A percentile compares a stretch with the other conserved stretches of the same genome.
phyloP scores from a whole-genome alignment of 2,888 invertebrate genomes.

The Drosophila nigricruria region DNA sequence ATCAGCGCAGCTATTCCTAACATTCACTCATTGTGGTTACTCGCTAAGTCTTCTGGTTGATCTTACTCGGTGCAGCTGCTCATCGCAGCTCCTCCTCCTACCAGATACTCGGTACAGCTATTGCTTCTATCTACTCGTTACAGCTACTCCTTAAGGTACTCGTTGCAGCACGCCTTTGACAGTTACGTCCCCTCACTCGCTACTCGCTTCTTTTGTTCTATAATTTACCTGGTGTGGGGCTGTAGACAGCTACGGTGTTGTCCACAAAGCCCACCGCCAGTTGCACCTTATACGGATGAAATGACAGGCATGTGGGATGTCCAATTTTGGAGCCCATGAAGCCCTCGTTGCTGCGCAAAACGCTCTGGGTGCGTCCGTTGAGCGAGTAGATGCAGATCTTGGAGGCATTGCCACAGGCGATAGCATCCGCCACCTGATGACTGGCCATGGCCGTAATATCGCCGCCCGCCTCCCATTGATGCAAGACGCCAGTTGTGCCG shows the following conservation, averaged over 20 bases:
- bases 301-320: constrained; percentile 94
- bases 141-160: background rate
- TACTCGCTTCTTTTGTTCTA: background rate
- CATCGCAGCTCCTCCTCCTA: background rate
- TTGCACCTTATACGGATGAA: constrained; percentile 94
- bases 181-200: no score
- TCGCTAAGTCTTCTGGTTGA: background rate
- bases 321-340: constrained; percentile 95
- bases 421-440: constrained; percentile 91
- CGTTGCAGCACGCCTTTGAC: no score
- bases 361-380: constrained; percentile 90
- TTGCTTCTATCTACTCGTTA: background rate
- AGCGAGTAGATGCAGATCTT: constrained; percentile 92
- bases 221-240: constrained; percentile 83
- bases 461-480: constrained; percentile 89
- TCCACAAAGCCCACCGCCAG: constrained; percentile 95
- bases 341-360: constrained; percentile 95
- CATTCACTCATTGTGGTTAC: no score
- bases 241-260: constrained; percentile 93
- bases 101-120: background rate
- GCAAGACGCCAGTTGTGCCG: constrained; percentile 85
- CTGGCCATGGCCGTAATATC: constrained; percentile 94
- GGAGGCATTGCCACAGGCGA: constrained; percentile 94
- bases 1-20: background rate
- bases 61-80: background rate